A percentile compares a stretch with the other conserved stretches of the same genome.
Conservation (phyloP, 1,140 invertebrate genomes). For the Zeugodacus cucurbitae region DNA sequence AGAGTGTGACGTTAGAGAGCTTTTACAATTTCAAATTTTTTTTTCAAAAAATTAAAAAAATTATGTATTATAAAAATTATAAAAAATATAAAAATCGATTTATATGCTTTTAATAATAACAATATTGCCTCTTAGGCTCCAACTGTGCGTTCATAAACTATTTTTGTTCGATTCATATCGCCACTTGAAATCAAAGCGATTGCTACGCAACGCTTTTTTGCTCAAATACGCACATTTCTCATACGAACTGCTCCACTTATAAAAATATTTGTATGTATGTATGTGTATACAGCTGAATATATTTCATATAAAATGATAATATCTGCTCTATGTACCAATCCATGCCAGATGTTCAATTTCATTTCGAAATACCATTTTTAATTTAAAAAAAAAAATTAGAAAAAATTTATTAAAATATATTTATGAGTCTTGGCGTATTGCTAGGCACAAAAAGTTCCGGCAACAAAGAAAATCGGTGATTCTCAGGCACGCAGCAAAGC, state of each 20-base stretch:
- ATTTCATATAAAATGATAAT: not conserved
- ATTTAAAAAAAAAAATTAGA: not conserved
- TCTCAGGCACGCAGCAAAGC: not conserved
- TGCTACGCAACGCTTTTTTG: not conserved
- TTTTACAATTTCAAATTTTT: too few relatives aligned
- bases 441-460: not conserved
- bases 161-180: not conserved
- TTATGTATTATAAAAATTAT: not conserved
- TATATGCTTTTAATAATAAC: not conserved
- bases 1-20: too few relatives aligned
- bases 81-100: too few relatives aligned
- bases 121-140: not conserved
- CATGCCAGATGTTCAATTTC: constrained; percentile 1
- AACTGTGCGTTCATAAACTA: not conserved
- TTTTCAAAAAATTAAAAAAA: not conserved
- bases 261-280: not conserved
- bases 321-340: not conserved
- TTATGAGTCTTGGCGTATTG: not conserved
- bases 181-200: not conserved
- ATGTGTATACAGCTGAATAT: not conserved
- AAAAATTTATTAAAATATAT: not conserved
- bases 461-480: not conserved
- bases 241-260: too few relatives aligned
- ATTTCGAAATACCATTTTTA: not conserved
- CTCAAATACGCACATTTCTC: not conserved